Evolutionary conservation across 2,113 vertebrate genomes (phyloP), one percentile per base, ranked within the genome.

Genomic region (Ivindomyrus marchei): DNA sequence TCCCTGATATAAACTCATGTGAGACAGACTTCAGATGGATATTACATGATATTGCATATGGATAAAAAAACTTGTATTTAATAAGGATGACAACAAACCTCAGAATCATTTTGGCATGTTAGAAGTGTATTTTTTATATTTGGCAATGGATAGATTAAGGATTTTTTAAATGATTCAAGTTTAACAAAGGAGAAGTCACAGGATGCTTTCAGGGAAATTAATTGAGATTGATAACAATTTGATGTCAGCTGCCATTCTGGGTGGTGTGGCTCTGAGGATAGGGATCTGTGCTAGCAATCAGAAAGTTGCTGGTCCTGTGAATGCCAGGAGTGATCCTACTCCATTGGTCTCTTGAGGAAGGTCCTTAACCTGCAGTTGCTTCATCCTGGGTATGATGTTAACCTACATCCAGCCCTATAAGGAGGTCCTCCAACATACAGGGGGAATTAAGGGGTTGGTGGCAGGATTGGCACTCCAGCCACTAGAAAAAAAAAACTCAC

Each of bases 41-140:
- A 70, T 27, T 47, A 74, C 27, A 74, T 88, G 50, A 2, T 58
- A 88, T 88, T 88, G 46, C n/a, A 77, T 74, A 50, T 88, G 45
- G 66, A 88, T 88, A 46, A 88, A 74, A 36, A 27, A 88, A 62
- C n/a, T 31, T 88, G 13, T 17, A 39, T 39, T 62, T 47, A 49
- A 7, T 31, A 58, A n/a, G 10, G 56, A 24, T 27, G 62, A 4
- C 42, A 39, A 70, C 56, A 27, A 88, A 88, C n/a, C 62, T 4
- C 36, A 31, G 49, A 49, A 62, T 9, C 27, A 80, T 80, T 19
- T 39, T 50, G 47, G 88, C 88, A 36, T 49, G 66, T 24, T 46
- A 45, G 66, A 89, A 66, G n/a, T 74, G 39, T 27, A 77, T 46
- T 11, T 49, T 15, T 74, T 58, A 58, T 42, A 74, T 13, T 31